These are phyloP conservation scores for Mamestra brassicae DNA, from an alignment of 2,888 invertebrate species.

Conservation along the genomic window DNA sequence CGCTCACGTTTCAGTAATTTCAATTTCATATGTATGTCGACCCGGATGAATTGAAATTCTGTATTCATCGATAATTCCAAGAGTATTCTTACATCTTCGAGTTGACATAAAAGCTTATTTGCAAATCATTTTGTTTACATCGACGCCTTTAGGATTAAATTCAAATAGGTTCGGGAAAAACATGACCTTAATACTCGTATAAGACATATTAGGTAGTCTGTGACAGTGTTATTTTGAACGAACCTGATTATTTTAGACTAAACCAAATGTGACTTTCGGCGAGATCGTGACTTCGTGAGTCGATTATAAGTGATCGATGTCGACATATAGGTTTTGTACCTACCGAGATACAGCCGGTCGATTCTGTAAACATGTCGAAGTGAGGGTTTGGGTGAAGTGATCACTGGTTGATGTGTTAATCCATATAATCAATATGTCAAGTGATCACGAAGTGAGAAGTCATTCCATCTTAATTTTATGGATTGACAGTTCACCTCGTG, in stretches of 20 bases:
- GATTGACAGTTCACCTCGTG: too few species aligned
- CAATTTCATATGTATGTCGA: constrained; percentile 57
- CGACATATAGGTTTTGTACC: too few species aligned
- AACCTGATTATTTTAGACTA: not conserved
- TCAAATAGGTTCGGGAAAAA: not conserved
- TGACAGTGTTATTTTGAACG: not conserved
- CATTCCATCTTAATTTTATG: too few species aligned
- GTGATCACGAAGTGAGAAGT: too few species aligned
- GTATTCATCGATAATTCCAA: constrained; percentile 49
- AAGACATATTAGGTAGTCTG: not conserved
- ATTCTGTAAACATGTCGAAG: too few species aligned
- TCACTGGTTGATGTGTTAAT: too few species aligned
- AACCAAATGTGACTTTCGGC: not conserved
- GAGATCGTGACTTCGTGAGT: not conserved
- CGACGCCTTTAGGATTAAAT: constrained; percentile 4
- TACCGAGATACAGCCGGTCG: too few species aligned
- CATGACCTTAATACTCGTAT: not conserved
- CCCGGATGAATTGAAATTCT: constrained; percentile 50
- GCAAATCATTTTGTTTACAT: constrained; percentile 38
- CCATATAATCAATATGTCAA: too few species aligned
- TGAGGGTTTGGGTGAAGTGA: too few species aligned
- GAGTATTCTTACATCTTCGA: constrained; percentile 35
- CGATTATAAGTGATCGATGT: too few species aligned
- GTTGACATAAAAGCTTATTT: constrained; percentile 34
- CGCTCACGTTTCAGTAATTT: constrained; percentile 58